Evolutionary conservation across 2,113 vertebrate genomes (phyloP), one percentile per base, ranked within the genome.

Genomic region (Collichthys lucidus): DNA sequence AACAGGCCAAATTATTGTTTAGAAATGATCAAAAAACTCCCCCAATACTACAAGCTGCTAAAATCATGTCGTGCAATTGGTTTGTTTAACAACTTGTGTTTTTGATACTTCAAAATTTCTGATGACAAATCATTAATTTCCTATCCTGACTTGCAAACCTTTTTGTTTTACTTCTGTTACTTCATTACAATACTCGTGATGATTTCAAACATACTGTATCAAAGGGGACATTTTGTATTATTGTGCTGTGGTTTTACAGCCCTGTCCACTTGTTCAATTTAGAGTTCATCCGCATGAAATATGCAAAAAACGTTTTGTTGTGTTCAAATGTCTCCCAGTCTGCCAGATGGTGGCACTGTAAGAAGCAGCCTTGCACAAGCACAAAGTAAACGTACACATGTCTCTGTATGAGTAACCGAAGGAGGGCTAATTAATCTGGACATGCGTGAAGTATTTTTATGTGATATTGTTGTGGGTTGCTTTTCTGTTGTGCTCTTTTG

Each of bases 341-440:
- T 57, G 53, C 50, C 42, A 77, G 74, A 70, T 31, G 65, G 65
- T 77, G 31, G 26, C 35, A 79, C 63, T 29, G 4, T 61, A 68
- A 60, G 7, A 59, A 46, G 4, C 42, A 31, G 10, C 29, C 56
- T 50, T 26, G 20, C 19, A 19, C 24, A 53, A n/a, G n/a, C n/a
- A n/a, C 57, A 12, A 40, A 15, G 4, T 65, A 56, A 79, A 20
- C 17, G 12, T 24, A 22, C 3, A 35, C 26, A 5, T 5, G 7
- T 44, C 46, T 62, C 16, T 44, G 61, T 62, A 6, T 52, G 79
- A 16, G 11, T 24, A 15, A 31, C 19, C 31, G 19, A 40, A 42
- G 5, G 10, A 29, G 5, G 47, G n/a, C 17, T 78, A 53, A 69
- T 61, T 17, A 3, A 46, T 56, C 6, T 10, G 24, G 40, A 72